Evolutionary conservation across 2,113 vertebrate genomes (phyloP), one percentile per base, ranked within the genome.

Genomic region (Proteles cristata): DNA sequence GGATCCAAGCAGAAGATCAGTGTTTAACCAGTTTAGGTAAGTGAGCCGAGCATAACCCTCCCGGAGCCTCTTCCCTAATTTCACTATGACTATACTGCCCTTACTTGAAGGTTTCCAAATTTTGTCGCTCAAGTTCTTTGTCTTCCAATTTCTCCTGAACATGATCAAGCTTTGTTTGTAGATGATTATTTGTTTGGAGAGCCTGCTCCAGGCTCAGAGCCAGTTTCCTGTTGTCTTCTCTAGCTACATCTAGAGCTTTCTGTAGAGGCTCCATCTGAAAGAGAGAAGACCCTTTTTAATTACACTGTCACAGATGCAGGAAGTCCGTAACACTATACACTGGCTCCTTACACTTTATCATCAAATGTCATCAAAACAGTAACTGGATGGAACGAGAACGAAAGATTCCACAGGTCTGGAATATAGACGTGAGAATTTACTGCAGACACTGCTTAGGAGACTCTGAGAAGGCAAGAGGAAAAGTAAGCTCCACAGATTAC

Each of bases 161-260:
- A 28, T 93, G 96, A 33, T 97, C 97, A 43, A 99, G 90, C 88
- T 98, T 98, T 68, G 90, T 96, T 89, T 98, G 98, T 69, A 98
- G 93, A 45, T 69, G 83, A 79, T 48, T 96, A 66, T 97, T 99
- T 77, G 98, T 96, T 84, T 98, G 98, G 71, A 98, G 76, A 73
- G 98, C 93, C 90, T 99, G 98, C 77, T 99, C 98, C 74, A 99
- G 97, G 90, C 8, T 97, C 95, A 90, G 45, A 39, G 97, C 96
- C 68, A 99, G 98, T 53, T 98, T 98, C 84, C 97, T 98, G 83
- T 98, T 99, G 97, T 99, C 99, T 88, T 82, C 96, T 96, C 97
- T 97, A 53, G 98, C 69, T 21, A 93, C 71, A 58, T 99, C 98
- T 55, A 99, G 96, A 63, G 96, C 97, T 90, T 98, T 98, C 14